A percentile compares a stretch with the other conserved stretches of the same genome.
These are phyloP conservation scores for Acanthiza pusilla DNA, from an alignment of 2,797 vertebrate genomes.

Conservation along the genomic window DNA sequence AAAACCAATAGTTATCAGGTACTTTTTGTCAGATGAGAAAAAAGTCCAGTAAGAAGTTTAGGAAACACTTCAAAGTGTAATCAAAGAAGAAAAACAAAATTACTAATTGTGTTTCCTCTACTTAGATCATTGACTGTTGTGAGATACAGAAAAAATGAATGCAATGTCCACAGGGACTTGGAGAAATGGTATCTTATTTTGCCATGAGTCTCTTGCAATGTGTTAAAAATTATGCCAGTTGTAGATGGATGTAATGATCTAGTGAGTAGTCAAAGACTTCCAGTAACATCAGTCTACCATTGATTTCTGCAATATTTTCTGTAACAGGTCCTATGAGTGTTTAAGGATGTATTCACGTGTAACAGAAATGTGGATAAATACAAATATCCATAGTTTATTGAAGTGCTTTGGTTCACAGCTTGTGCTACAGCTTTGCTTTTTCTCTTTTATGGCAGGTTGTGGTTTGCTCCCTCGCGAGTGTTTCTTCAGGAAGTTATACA, in stretches of 20 bases:
- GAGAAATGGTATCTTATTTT: not conserved
- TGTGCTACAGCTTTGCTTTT: not conserved
- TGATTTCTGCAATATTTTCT: not conserved
- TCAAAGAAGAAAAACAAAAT: not conserved
- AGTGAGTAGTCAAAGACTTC: not conserved
- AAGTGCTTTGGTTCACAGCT: not conserved
- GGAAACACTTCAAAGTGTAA: not conserved
- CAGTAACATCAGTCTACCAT: not conserved
- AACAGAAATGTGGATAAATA: not conserved
- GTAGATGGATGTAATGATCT: not conserved
- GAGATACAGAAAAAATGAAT: not conserved
- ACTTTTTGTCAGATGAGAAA: not conserved
- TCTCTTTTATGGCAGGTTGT: not conserved
- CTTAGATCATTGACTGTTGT: not conserved
- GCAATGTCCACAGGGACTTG: not conserved
- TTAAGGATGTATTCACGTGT: not conserved
- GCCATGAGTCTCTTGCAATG: not conserved
- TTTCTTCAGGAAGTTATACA: not conserved
- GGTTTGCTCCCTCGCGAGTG: not conserved
- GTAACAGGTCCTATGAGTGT: not conserved
- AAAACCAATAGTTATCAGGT: not conserved
- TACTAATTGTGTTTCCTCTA: not conserved
- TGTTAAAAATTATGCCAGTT: not conserved
- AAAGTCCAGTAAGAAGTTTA: not conserved
- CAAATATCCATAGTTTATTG: not conserved